Conservation (phyloP, 2,797 vertebrate species). For the Rhadinocentrus ornatus region DNA sequence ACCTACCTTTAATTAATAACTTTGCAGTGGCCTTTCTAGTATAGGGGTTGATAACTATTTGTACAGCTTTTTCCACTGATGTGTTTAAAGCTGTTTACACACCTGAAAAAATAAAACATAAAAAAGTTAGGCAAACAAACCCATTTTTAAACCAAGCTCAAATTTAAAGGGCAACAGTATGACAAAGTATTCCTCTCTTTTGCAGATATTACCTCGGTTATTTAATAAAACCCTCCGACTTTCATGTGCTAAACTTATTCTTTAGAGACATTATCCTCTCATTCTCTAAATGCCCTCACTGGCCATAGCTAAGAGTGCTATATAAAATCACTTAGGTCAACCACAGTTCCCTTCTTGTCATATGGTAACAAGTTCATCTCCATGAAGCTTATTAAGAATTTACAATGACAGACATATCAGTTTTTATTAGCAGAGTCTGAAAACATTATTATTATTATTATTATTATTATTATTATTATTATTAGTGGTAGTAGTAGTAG, state of each 20-base stretch:
- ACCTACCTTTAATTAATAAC: too few relatives aligned
- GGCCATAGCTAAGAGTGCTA: neutral
- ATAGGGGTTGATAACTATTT: neutral
- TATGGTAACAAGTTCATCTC: constrained; percentile 6
- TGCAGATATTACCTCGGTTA: neutral
- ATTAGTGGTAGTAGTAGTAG: too few relatives aligned
- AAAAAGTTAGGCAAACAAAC: neutral
- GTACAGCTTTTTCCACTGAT: neutral
- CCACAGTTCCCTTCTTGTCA: neutral
- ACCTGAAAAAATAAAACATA: neutral
- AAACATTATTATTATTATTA: constrained; percentile 11
- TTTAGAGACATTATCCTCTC: constrained; percentile 18
- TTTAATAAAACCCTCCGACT: neutral
- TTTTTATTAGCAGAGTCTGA: constrained; percentile 16
- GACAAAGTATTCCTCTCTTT: neutral
- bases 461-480: too few relatives aligned
- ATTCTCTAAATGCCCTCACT: constrained; percentile 21
- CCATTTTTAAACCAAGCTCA: neutral
- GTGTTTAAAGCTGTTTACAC: neutral
- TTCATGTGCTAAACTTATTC: neutral
- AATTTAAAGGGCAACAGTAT: neutral
- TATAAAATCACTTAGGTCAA: neutral
- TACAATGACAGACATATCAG: constrained; percentile 1
- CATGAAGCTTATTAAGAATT: constrained; percentile 1
- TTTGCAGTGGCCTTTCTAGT: neutral